A percentile compares a stretch with the other conserved stretches of the same genome.
These are phyloP conservation scores for Sarcophaga carnaria DNA, from an alignment of 2,888 invertebrate species.

Conservation along the genomic window DNA sequence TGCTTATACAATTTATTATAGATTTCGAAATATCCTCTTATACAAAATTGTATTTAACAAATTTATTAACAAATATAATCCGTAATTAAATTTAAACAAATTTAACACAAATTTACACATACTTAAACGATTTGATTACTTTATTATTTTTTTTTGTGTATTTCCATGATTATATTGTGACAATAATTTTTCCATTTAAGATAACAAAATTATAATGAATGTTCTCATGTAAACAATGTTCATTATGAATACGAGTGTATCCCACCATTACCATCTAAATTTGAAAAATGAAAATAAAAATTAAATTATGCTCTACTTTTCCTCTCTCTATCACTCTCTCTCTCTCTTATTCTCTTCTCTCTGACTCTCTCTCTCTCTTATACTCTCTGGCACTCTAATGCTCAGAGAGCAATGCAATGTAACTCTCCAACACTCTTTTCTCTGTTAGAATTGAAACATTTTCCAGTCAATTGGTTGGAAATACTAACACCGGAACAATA, in stretches of 20 bases:
- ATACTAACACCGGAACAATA: not conserved
- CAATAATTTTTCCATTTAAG: constrained; percentile 41
- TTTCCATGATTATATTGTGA: constrained; percentile 11
- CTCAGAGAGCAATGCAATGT: no score
- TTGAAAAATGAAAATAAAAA: no score
- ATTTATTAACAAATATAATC: no score
- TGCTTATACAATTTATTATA: no score
- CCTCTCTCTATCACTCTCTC: not conserved
- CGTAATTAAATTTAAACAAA: no score
- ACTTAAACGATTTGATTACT: not conserved
- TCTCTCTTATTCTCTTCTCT: not conserved
- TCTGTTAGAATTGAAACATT: constrained; percentile 8
- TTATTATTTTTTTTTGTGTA: constrained; percentile 9
- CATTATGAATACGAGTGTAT: not conserved
- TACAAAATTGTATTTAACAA: no score
- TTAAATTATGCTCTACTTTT: not conserved
- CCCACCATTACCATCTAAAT: no score
- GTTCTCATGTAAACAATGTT: constrained; percentile 18
- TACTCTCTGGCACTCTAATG: not conserved
- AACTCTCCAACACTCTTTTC: not conserved
- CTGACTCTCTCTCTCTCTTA: not conserved
- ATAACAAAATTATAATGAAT: constrained; percentile 38
- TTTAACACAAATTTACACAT: no score
- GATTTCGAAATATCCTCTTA: no score
- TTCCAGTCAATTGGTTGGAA: constrained; percentile 1